Evolutionary conservation across 2,797 vertebrate genomes (phyloP).

Genomic region (Scolopax bukidnonensis): DNA sequence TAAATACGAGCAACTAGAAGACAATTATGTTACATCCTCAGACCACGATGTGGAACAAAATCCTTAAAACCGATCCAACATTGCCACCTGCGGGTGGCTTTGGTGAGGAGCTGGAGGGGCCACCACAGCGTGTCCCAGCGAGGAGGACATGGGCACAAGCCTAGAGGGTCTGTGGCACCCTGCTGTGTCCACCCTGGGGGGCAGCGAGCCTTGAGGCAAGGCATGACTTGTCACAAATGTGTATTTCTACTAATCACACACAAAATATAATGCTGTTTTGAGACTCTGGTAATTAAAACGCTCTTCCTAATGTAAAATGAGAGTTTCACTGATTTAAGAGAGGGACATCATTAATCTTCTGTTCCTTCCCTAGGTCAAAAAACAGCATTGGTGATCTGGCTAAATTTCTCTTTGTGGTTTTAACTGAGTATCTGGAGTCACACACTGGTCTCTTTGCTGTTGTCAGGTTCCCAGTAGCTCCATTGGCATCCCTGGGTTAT

Average conservation of each 20-base stretch:
- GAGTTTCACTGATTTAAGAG: rapidly evolving
- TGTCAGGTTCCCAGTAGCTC: not conserved
- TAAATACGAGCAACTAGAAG: rapidly evolving
- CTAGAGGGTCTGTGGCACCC: rapidly evolving
- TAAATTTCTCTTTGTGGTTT: not conserved
- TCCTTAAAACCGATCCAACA: not conserved
- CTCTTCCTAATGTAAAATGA: rapidly evolving
- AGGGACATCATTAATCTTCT: rapidly evolving
- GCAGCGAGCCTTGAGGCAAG: rapidly evolving
- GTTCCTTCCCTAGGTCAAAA: too few relatives aligned
- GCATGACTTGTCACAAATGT: rapidly evolving
- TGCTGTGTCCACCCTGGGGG: not conserved
- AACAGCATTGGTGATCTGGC: rapidly evolving
- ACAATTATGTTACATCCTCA: rapidly evolving
- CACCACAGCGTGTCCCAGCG: rapidly evolving
- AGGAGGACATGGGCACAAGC: rapidly evolving
- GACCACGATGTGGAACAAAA: rapidly evolving
- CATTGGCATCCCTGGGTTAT: not conserved
- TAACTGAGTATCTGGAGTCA: not conserved
- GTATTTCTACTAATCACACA: rapidly evolving
- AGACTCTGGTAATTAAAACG: rapidly evolving
- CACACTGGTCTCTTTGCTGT: rapidly evolving
- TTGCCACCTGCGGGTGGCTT: constrained; percentile 42
- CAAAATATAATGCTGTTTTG: rapidly evolving
- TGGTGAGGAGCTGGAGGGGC: not conserved